Percentiles rank a stretch among this genome's conserved stretches.
Conservation (phyloP, 2,113 vertebrate species). For the Zingel zingel region DNA sequence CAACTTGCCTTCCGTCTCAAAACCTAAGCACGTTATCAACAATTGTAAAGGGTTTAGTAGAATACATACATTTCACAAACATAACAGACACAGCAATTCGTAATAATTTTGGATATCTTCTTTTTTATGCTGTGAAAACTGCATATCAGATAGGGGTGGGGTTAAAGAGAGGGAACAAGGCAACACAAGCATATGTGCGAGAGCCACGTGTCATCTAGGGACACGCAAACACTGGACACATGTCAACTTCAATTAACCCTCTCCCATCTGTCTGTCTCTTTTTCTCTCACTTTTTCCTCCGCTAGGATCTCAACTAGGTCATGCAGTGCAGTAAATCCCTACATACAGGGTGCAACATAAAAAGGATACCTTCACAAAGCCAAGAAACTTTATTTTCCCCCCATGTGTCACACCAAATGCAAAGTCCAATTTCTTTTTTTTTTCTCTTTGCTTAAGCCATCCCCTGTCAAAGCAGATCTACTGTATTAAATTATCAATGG, state of each 20-base stretch:
- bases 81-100: neutral
- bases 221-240: slow-evolving; percentile 71
- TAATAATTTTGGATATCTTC: neutral
- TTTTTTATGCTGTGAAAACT: slow-evolving; percentile 29
- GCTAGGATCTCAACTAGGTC: slow-evolving; percentile 57
- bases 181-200: slow-evolving; percentile 63
- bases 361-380: slow-evolving; percentile 14
- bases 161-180: slow-evolving; percentile 29
- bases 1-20: neutral
- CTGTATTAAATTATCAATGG: slow-evolving; percentile 66
- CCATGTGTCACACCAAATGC: neutral
- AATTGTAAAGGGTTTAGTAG: neutral
- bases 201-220: slow-evolving; percentile 61
- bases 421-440: slow-evolving; percentile 13
- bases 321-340: slow-evolving; percentile 24
- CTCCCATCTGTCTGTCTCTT: slow-evolving; percentile 66
- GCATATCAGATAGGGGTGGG: slow-evolving; percentile 6
- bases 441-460: slow-evolving; percentile 27
- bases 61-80: neutral
- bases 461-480: slow-evolving; percentile 54
- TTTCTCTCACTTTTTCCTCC: slow-evolving; percentile 32
- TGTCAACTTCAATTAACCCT: slow-evolving; percentile 78
- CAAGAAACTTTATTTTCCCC: neutral
- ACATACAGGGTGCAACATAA: neutral
- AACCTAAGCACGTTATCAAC: neutral